These are phyloP conservation scores for Gorsachius magnificus DNA, from an alignment of 2,797 vertebrate genomes.

Conservation along the genomic window DNA sequence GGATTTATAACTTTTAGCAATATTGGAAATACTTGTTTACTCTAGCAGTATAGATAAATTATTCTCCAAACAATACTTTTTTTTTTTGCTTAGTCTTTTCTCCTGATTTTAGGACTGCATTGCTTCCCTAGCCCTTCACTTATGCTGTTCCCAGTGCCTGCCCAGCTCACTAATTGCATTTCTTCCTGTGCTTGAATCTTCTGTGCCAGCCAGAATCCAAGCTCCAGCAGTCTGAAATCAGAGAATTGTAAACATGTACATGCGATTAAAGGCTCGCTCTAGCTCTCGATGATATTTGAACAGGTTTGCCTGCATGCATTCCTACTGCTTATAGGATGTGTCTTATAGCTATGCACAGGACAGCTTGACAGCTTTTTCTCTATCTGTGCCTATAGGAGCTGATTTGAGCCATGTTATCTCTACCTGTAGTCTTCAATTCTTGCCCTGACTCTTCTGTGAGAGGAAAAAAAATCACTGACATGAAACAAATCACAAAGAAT, in stretches of 20 bases:
- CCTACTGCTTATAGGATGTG: background rate
- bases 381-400: background rate
- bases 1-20: background rate
- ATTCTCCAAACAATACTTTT: background rate
- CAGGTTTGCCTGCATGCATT: fast-evolving
- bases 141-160: background rate
- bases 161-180: background rate
- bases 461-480: background rate
- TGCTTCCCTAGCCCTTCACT: background rate
- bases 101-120: background rate
- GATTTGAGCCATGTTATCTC: background rate
- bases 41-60: background rate
- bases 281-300: background rate
- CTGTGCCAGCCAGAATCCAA: background rate
- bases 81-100: background rate
- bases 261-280: background rate
- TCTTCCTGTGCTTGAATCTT: background rate
- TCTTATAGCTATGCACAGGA: background rate
- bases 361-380: background rate
- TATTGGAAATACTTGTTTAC: background rate
- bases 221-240: background rate
- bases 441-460: background rate
- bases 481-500: background rate
- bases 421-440: background rate
- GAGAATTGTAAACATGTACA: background rate